Conservation (phyloP, 2,888 invertebrate species). For the Tuberolachnus salignus region DNA sequence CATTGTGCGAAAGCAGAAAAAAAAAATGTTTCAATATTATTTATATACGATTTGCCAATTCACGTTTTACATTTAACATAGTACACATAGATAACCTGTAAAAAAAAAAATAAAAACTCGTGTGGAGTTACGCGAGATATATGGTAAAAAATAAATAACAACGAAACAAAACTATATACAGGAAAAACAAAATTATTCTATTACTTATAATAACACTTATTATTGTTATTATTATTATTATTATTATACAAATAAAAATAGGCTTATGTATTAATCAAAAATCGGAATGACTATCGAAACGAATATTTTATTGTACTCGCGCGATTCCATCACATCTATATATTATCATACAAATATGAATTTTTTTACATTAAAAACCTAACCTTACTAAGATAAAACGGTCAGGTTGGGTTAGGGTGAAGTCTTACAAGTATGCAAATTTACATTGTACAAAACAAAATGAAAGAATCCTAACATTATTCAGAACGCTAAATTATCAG, state of each 20-base stretch:
- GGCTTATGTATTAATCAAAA: neutral
- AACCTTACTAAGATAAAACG: no score
- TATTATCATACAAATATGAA: no score
- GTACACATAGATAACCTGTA: neutral
- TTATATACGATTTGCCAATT: constrained; percentile 45
- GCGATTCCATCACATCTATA: no score
- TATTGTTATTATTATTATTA: no score
- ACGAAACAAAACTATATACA: neutral
- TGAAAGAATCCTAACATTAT: no score
- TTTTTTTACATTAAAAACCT: no score
- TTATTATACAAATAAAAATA: neutral
- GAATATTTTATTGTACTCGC: no score
- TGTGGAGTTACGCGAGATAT: neutral
- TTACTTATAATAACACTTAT: neutral
- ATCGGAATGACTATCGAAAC: no score
- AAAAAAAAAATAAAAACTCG: neutral
- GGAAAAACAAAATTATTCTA: neutral
- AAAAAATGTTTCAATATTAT: constrained; percentile 19
- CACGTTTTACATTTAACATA: neutral
- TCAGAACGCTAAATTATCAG: no score
- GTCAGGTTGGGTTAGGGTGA: no score
- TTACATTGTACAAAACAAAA: no score
- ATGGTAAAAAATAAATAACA: neutral
- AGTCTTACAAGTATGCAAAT: no score
- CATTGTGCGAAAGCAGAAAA: neutral